A percentile compares a stretch with the other conserved stretches of the same genome.
These are phyloP conservation scores for Tortricodes alternella DNA, from an alignment of 2,888 invertebrate species.

Conservation along the genomic window DNA sequence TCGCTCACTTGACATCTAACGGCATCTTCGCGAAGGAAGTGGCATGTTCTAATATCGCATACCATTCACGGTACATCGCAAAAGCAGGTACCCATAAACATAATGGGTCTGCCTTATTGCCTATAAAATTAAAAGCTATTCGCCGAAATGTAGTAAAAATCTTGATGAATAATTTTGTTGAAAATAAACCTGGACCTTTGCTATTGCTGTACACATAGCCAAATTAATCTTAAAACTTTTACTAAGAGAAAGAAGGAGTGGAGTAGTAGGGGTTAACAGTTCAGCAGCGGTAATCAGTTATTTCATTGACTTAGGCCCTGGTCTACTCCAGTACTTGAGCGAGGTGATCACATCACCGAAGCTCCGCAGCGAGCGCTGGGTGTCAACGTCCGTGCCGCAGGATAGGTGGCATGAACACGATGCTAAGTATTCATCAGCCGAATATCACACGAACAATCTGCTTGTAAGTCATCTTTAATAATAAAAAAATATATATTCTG, in stretches of 20 bases:
- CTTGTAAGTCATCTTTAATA: too few relatives aligned
- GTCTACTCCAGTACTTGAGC: constrained; percentile 77
- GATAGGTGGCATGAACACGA: constrained; percentile 84
- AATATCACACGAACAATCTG: constrained; percentile 90
- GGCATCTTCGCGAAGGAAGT: constrained; percentile 39
- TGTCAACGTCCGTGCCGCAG: constrained; percentile 63
- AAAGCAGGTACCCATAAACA: constrained; percentile 72
- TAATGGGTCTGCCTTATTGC: too few relatives aligned
- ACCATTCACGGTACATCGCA: constrained; percentile 89
- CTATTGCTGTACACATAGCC: too few relatives aligned
- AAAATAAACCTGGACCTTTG: too few relatives aligned
- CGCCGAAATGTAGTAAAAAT: too few relatives aligned
- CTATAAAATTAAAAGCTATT: too few relatives aligned
- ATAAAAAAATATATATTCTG: too few relatives aligned
- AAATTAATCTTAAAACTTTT: too few relatives aligned
- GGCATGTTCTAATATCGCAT: constrained; percentile 88
- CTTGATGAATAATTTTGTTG: too few relatives aligned
- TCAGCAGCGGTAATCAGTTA: too few relatives aligned
- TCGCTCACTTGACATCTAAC: constrained; percentile 52
- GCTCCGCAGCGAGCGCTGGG: constrained; percentile 26
- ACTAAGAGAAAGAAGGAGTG: too few relatives aligned
- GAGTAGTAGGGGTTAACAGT: too few relatives aligned
- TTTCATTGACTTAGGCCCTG: constrained; percentile 78
- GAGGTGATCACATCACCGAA: constrained; percentile 20
- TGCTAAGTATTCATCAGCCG: constrained; percentile 85